Percentiles rank a stretch among this genome's conserved stretches.
Evolutionary conservation across 2,113 vertebrate species (phyloP).

Genomic region (Todiramphus chloris): DNA sequence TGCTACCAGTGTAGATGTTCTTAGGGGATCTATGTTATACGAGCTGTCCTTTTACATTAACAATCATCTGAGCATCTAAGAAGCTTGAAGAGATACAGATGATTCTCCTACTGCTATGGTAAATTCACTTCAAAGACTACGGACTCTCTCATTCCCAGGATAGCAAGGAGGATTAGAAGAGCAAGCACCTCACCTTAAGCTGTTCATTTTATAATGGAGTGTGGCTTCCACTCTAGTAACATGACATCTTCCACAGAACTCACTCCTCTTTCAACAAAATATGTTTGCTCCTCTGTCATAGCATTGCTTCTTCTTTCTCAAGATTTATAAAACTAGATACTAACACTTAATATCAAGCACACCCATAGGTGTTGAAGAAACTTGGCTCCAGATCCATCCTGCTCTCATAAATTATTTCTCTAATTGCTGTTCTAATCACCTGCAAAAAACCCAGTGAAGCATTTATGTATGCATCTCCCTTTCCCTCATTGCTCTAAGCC

Average conservation of each 20-base stretch:
- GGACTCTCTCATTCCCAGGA: neutral
- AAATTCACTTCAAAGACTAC: neutral
- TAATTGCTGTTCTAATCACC: neutral
- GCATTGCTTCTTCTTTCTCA: neutral
- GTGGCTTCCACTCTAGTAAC: neutral
- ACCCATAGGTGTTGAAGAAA: neutral
- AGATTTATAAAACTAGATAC: constrained; percentile 1
- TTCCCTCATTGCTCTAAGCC: neutral
- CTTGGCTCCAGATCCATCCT: neutral
- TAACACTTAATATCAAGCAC: neutral
- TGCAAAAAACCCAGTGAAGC: neutral
- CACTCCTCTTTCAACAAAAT: neutral
- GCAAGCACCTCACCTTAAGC: neutral
- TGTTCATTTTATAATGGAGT: neutral
- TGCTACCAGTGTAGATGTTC: rapidly evolving
- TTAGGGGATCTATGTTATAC: neutral
- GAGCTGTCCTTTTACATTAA: neutral
- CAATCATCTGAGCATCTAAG: neutral
- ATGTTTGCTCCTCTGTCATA: neutral
- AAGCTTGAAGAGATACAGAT: neutral
- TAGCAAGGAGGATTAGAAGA: neutral
- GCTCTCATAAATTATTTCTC: neutral
- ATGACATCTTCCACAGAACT: neutral
- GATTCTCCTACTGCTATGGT: neutral
- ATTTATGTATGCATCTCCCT: neutral